These are phyloP conservation scores for Antechinus flavipes DNA, from an alignment of 2,113 vertebrate genomes.

Conservation along the genomic window DNA sequence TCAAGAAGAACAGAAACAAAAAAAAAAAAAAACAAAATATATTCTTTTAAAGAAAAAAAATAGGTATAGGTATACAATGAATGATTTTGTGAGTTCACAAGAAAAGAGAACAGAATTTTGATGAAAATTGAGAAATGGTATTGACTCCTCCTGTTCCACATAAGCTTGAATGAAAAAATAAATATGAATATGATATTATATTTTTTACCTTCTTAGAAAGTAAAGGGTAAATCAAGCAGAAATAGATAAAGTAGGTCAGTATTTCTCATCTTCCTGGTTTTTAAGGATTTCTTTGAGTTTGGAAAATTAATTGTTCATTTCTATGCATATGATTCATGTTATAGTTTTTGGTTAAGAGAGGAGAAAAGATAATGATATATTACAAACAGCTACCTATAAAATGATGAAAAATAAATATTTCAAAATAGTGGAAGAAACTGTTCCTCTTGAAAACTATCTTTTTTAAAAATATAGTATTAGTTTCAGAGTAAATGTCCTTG, in stretches of 20 bases:
- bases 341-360: background rate
- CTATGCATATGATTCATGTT: background rate
- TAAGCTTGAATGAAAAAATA: fast-evolving
- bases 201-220: background rate
- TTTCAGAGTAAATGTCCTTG: background rate
- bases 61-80: background rate
- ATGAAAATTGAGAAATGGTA: background rate
- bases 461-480: background rate
- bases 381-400: background rate
- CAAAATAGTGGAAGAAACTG: background rate
- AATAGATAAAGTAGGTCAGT: background rate
- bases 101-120: no score
- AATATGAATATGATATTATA: background rate
- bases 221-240: background rate
- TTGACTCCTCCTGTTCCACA: background rate
- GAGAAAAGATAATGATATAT: conserved; percentile 29
- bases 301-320: background rate
- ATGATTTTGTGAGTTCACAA: background rate
- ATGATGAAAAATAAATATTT: background rate
- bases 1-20: background rate
- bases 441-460: background rate
- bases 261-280: background rate
- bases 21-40: background rate
- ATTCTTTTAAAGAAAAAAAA: background rate
- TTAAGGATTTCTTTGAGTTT: background rate